These are phyloP conservation scores for Chrysolina oricalcia DNA, from an alignment of 2,888 invertebrate species.

Conservation along the genomic window DNA sequence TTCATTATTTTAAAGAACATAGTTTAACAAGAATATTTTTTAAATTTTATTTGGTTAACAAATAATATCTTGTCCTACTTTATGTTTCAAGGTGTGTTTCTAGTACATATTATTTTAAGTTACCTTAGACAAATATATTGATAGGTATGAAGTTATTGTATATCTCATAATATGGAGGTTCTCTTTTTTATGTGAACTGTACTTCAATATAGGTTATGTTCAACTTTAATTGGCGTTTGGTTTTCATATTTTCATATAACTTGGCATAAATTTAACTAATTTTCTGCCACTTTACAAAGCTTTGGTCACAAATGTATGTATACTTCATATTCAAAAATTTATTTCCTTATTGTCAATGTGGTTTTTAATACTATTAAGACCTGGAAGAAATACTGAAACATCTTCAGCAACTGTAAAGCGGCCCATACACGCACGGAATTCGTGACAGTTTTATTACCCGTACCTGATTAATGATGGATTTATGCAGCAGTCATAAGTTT, in stretches of 20 bases:
- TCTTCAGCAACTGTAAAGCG: too few species aligned
- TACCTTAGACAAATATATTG: slow-evolving; percentile 45
- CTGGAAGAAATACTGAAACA: too few species aligned
- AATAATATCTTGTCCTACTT: slow-evolving; percentile 37
- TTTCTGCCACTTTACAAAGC: too few species aligned
- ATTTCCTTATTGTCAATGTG: too few species aligned
- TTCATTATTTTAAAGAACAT: slow-evolving; percentile 7
- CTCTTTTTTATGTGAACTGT: slow-evolving; percentile 63
- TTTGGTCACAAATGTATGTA: too few species aligned
- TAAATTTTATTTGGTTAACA: slow-evolving; percentile 48
- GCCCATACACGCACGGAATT: too few species aligned
- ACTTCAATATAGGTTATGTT: slow-evolving; percentile 59
- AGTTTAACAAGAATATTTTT: slow-evolving; percentile 41
- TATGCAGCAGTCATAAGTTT: too few species aligned
- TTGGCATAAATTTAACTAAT: too few species aligned
- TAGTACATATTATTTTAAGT: slow-evolving; percentile 46
- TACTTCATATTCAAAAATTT: too few species aligned
- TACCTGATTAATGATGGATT: too few species aligned
- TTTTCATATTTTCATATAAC: not conserved
- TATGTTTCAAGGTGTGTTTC: slow-evolving; percentile 48
- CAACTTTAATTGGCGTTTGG: not conserved
- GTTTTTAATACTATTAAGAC: too few species aligned
- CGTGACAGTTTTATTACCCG: too few species aligned
- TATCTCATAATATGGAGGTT: slow-evolving; percentile 56
- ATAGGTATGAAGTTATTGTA: slow-evolving; percentile 50